phyloP scores from a whole-genome alignment of 35 echinoderm and acorn worm genomes.

The Holothuria glaberrima region DNA sequence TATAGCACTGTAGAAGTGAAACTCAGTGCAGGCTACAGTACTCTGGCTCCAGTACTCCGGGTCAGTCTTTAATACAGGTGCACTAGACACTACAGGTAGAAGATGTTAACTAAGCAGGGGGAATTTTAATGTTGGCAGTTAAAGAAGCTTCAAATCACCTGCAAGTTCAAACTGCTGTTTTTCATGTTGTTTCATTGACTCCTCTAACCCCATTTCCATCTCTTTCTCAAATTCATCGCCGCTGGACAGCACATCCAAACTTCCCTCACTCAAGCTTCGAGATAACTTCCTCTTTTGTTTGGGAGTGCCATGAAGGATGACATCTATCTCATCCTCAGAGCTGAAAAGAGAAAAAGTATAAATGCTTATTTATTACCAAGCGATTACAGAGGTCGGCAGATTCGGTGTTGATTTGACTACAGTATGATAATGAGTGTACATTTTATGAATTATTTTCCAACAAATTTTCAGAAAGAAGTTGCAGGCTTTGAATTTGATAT shows the following conservation, averaged over 20 bases:
- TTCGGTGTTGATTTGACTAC: not conserved
- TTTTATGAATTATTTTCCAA: too few species aligned
- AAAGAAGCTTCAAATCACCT: not conserved
- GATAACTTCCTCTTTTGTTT: conserved; percentile 86
- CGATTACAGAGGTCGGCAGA: not conserved
- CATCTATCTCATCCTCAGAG: conserved; percentile 96
- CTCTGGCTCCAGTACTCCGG: too few species aligned
- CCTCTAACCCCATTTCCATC: conserved; percentile 90
- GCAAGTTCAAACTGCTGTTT: conserved; percentile 54
- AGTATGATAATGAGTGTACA: too few species aligned
- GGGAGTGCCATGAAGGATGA: conserved; percentile 94
- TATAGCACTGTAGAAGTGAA: too few species aligned
- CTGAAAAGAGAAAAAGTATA: conserved; percentile 29
- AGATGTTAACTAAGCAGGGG: too few species aligned
- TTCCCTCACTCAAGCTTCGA: conserved; percentile 89
- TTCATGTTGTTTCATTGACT: conserved; percentile 84
- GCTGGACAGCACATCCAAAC: conserved; percentile 91
- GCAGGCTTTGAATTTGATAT: too few species aligned
- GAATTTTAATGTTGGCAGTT: too few species aligned
- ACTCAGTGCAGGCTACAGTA: too few species aligned
- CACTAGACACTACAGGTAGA: too few species aligned
- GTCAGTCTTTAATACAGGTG: too few species aligned
- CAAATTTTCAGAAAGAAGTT: too few species aligned
- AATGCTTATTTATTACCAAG: not conserved
- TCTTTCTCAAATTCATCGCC: conserved; percentile 99